These are phyloP conservation scores for Andrena minutula DNA, from an alignment of 2,888 invertebrate species.

Conservation along the genomic window DNA sequence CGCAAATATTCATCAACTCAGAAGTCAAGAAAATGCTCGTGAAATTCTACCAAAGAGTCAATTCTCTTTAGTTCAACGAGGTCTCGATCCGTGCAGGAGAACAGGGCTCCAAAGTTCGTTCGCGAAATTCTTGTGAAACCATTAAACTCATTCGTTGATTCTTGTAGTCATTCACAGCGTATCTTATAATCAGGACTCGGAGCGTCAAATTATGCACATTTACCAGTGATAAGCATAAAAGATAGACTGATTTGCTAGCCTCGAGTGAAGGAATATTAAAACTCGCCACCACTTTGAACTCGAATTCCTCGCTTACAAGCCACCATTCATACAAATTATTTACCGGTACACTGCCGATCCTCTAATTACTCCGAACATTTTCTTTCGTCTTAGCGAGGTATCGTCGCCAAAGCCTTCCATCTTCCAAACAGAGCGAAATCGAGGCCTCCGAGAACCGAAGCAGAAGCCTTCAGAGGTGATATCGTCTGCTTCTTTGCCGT, in stretches of 20 bases:
- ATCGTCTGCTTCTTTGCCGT: conserved; percentile 53
- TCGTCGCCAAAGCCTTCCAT: conserved; percentile 58
- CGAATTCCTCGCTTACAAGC: no score
- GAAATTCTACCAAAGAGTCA: not conserved
- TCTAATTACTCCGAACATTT: no score
- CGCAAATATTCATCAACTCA: no score
- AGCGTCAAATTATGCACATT: not conserved
- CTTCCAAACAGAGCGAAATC: conserved; percentile 39
- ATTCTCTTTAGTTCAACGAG: not conserved
- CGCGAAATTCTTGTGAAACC: not conserved
- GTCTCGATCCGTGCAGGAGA: not conserved
- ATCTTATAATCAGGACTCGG: not conserved
- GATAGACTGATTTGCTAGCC: no score
- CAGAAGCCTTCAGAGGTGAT: conserved; percentile 38
- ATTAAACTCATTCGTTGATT: not conserved
- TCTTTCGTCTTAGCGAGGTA: conserved; percentile 31
- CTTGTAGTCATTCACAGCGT: not conserved
- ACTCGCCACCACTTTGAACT: no score
- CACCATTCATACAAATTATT: no score
- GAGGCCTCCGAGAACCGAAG: conserved; percentile 12
- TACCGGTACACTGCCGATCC: no score
- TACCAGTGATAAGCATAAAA: not conserved
- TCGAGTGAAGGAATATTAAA: no score
- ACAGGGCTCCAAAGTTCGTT: no score
- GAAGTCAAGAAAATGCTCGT: not conserved